These are phyloP conservation scores for Micropterix aruncella DNA, from an alignment of 2,888 invertebrate genomes.

Conservation along the genomic window DNA sequence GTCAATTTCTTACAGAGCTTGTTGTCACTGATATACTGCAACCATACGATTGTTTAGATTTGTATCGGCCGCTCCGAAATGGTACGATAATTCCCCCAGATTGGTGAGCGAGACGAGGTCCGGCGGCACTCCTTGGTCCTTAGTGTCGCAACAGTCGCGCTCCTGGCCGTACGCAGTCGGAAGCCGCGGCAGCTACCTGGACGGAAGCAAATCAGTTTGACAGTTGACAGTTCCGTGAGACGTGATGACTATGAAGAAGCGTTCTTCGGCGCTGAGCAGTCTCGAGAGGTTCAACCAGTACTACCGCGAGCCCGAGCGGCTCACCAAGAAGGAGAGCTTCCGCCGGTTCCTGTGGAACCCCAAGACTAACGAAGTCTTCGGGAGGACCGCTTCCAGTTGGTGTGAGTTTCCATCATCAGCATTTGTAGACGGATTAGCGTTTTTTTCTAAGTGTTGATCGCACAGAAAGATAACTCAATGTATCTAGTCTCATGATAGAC, in stretches of 20 bases:
- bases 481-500: too few relatives aligned
- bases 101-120: constrained; percentile 15
- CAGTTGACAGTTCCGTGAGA: constrained; percentile 3
- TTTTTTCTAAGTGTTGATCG: too few relatives aligned
- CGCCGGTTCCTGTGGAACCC: constrained; percentile 64
- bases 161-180: neutral
- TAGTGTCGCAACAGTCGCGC: constrained; percentile 2
- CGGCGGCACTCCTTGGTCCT: constrained; percentile 16
- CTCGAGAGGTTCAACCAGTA: constrained; percentile 49
- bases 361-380: constrained; percentile 57
- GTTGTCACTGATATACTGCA: too few relatives aligned
- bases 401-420: constrained; percentile 47
- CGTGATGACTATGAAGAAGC: constrained; percentile 40
- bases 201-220: neutral
- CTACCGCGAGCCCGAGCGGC: constrained; percentile 47
- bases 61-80: constrained; percentile 8
- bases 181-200: constrained; percentile 2
- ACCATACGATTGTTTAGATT: too few relatives aligned
- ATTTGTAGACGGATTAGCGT: constrained; percentile 1
- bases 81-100: constrained; percentile 20
- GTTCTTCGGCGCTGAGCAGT: constrained; percentile 37
- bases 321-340: constrained; percentile 41
- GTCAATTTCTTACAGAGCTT: too few relatives aligned
- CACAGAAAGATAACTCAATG: too few relatives aligned
- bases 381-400: constrained; percentile 70